Base-by-base conservation (phyloP, 92 coral and sea anemone species). In the Pocillopora meandrina region DNA sequence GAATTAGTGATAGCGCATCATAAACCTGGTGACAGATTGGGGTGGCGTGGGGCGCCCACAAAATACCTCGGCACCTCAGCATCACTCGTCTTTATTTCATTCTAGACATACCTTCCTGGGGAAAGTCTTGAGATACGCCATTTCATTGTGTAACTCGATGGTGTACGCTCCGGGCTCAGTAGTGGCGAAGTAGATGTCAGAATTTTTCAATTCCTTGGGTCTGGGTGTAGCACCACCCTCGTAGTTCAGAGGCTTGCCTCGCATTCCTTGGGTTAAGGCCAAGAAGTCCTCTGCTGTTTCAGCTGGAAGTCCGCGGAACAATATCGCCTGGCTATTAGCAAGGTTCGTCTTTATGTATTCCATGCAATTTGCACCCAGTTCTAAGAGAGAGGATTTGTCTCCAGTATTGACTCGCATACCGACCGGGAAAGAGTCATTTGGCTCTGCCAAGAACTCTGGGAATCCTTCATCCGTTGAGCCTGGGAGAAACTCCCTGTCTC, bases 111-210 rank as follows among this genome's bases (percentile, higher is more conserved):
- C 92, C 87, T 89, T 92, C 57, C 55, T 57, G 2, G 95, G 95
- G 72, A 62, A 89, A 9, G 75, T 55, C 17, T 66, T 33, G 15
- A 72, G 75, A 56, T 71, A 92, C 0, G 95, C 65, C 86, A 92
- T 59, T 33, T 92, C 95, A 64, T 89, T 92, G 75, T 92, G 95
- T 11, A 87, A 83, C 60, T 92, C 95, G 56, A 92, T 92, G 7
- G 88, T 81, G 64, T 71, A 77, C 49, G 74, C 79, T 8, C 75
- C 71, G 21, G 93, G 93, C n/a, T 89, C 88, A 36, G 81, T 77
- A 10, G 75, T 86, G 18, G 91, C 70, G 1, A 80, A 84, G 47
- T 77, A 83, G 18, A 87, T 76, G 11, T 61, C 81, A 14, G 85
- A 63, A 47, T 87, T 75, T 16, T 87, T 42, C 52, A 42, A 0